Conservation (phyloP, 1,140 invertebrate genomes). For the Philopotamus ludificatus region DNA sequence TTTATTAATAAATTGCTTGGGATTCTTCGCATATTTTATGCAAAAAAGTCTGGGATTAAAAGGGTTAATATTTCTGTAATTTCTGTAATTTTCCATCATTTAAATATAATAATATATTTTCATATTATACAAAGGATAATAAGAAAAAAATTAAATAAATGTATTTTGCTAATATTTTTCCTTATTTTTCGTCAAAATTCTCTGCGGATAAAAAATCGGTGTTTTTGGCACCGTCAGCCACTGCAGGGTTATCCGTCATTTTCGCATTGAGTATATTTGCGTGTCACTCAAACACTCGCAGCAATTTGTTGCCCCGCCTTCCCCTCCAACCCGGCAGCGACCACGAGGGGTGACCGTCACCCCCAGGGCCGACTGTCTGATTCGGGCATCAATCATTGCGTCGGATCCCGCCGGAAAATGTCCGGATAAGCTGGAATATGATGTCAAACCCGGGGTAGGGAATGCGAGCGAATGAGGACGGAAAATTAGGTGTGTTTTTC, state of each 20-base stretch:
- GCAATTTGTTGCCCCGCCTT: conserved; percentile 11
- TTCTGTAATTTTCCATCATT: neutral
- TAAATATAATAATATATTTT: neutral
- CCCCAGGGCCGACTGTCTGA: neutral
- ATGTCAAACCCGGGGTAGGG: neutral
- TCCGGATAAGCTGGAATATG: conserved; percentile 2
- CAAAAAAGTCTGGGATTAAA: no score
- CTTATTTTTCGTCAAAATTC: no score
- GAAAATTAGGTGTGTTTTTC: neutral
- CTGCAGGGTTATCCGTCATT: conserved; percentile 19
- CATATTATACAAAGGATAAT: no score
- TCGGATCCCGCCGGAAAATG: neutral
- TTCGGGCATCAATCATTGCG: conserved; percentile 20
- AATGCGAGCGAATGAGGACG: neutral
- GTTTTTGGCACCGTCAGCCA: neutral
- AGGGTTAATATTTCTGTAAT: no score
- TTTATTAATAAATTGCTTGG: no score
- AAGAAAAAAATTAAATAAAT: no score
- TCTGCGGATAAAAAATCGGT: no score
- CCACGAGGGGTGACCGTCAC: neutral
- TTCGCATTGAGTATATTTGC: conserved; percentile 5
- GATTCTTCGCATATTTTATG: no score
- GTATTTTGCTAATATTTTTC: no score
- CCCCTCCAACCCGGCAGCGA: neutral
- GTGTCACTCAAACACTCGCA: conserved; percentile 10